These are phyloP conservation scores for Lucilia cuprina DNA, from an alignment of 1,140 invertebrate genomes.

Conservation along the genomic window DNA sequence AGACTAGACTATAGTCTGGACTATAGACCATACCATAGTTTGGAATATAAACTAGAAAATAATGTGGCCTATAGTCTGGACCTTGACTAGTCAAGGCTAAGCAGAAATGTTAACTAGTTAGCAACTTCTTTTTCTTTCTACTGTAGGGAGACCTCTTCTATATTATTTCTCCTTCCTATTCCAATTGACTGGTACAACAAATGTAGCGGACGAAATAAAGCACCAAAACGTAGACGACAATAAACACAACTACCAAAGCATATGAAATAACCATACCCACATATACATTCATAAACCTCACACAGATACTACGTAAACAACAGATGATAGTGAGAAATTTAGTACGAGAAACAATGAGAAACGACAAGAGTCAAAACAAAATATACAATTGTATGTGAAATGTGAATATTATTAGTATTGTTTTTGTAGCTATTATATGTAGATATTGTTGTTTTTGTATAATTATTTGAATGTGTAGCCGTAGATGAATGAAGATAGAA, in stretches of 20 bases:
- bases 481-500: slow-evolving; percentile 29
- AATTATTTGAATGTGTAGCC: neutral
- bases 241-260: neutral
- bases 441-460: neutral
- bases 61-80: no score
- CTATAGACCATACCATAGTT: no score
- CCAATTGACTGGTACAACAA: neutral
- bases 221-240: neutral
- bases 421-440: neutral
- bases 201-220: neutral
- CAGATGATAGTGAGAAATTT: no score
- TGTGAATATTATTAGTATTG: neutral
- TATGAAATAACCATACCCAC: neutral
- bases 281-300: neutral
- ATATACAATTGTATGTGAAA: slow-evolving; percentile 4
- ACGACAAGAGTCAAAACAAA: slow-evolving; percentile 25
- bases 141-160: neutral
- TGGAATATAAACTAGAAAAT: no score
- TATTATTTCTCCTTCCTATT: neutral
- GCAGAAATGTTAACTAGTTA: no score
- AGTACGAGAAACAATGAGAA: neutral
- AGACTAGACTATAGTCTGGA: no score
- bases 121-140: neutral
- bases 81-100: no score
- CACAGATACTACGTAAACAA: neutral